A percentile compares a stretch with the other conserved stretches of the same genome.
Evolutionary conservation across 2,797 vertebrate genomes (phyloP).

Genomic region (Thunnus albacares): DNA sequence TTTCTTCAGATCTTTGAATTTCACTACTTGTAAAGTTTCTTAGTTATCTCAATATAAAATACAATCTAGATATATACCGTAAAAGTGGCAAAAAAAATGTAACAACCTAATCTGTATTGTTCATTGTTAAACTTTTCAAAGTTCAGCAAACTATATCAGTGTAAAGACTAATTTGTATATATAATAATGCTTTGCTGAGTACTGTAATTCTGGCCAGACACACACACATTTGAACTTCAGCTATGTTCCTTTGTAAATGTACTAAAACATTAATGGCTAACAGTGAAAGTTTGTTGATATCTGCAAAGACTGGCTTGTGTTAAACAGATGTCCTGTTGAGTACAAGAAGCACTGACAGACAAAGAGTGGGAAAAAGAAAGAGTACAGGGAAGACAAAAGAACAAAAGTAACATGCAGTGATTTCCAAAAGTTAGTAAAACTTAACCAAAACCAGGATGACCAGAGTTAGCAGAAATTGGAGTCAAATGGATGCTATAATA

Average conservation of each 20-base stretch:
- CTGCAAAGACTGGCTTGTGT: slow-evolving; percentile 18
- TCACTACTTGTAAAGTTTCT: not conserved
- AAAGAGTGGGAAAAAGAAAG: not conserved
- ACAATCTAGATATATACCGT: not conserved
- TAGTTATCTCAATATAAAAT: not conserved
- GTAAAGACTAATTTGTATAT: not conserved
- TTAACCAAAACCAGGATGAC: slow-evolving; percentile 5
- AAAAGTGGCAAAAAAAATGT: not conserved
- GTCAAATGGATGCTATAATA: not conserved
- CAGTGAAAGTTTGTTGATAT: slow-evolving; percentile 33
- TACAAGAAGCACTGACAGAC: slow-evolving; percentile 20
- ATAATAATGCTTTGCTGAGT: not conserved
- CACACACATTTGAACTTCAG: no score
- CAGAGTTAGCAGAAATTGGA: not conserved
- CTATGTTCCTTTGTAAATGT: not conserved
- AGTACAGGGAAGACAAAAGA: not conserved
- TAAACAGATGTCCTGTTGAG: slow-evolving; percentile 38
- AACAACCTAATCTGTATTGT: not conserved
- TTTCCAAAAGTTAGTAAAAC: not conserved
- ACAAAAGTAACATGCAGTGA: not conserved
- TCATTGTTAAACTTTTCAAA: not conserved
- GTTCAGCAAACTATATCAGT: not conserved
- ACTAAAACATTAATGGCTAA: slow-evolving; percentile 11
- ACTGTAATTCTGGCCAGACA: not conserved
- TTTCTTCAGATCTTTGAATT: not conserved